Base-by-base conservation (phyloP, 2,888 invertebrate species). In the Octodonta nipae region DNA sequence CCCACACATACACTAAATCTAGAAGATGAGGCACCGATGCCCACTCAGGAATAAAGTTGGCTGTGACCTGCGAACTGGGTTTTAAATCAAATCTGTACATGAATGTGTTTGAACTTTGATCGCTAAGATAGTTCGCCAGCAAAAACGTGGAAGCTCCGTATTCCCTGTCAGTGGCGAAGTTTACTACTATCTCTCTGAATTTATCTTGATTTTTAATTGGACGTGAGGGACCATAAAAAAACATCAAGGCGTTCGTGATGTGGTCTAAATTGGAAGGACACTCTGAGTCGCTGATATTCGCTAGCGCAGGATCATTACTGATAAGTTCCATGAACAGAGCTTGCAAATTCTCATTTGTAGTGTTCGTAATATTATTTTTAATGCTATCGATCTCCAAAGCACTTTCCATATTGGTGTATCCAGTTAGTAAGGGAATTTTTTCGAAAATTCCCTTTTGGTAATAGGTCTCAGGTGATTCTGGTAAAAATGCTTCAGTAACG, bases 1-100 rank as follows among this genome's bases (percentile, higher is more conserved):
- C 86, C 70, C 84, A 85, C 4, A 82, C 71, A 53, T 82, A 84
- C 29, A 84, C 77, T 40, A 85, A 67, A 56, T 86, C 86, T 44
- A 76, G 83, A 56, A 82, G 75, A 54, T 85, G 84, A 1, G 85
- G 83, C 1, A 85, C 84, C 11, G 75, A 73, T 1, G 81, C 72
- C 84, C 85, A 85, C 27, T 73, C 72, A 0, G 84, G 79, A 14
- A 84, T 66, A 30, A 74, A 74, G 15, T 73, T 71, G 27, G 70
- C 68, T 3, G 72, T 75, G 15, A 69, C 65, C 28, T 67, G 62
- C 0, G 81, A 79, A 46, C 71, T 71, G 1, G 82, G 77, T 43
- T 80, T 77, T 45, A 73, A 65, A 56, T 84, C 84, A 51, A 85
- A 85, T 44, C 84, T 66, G 51, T 85, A 84, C 2, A 78, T 65